Base-by-base conservation (phyloP, 2,888 invertebrate genomes). In the Temnothorax rugatulus region DNA sequence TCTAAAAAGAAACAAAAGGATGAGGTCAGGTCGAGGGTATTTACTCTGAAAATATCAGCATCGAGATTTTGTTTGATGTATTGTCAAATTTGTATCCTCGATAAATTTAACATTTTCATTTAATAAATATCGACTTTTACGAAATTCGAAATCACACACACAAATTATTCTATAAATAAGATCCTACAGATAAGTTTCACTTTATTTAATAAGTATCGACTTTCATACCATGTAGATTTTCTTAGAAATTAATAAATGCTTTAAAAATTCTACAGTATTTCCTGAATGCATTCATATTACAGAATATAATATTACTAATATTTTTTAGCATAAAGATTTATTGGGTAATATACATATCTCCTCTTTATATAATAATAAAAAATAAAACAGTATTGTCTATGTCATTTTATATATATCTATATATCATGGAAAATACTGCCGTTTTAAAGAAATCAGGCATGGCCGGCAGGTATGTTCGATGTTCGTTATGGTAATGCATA, bases 401-500 rank as follows among this genome's bases (percentile, higher is more conserved):
- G 44, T 75, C 34, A 57, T 69, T 41, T 41, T 64, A 7, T 25
- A 38, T 25, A 38, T 29, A 29, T 29, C 3, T 29, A 3, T 11
- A 13, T 50, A 77, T 68, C 18, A 50, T n/a, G 0, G 15, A 74
- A 63, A 76, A 64, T 21, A n/a, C 9, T 38, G 38, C 9, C 9
- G 25, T 44, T 47, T 71, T n/a, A 44, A 71, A 38, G 9, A 66
- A 83, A 52, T 59, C 61, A 50, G 61, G 7, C 34, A 68, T 59
- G 15, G n/a, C 41, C n/a, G 74, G 52, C 50, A 63, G 63, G 29
- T 18, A 77, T 61, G 82, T 81, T 83, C 75, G 63, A 75, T 83
- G 69, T 66, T 84, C 71, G 83, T 87, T 85, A 86, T 85, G 90
- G 84, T 87, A 88, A 90, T 90, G 85, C 76, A 76, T 76, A 86